Evolutionary conservation across 1,140 invertebrate genomes (phyloP), one percentile per base, ranked within the genome.

Genomic region (Solenopsis fugax): DNA sequence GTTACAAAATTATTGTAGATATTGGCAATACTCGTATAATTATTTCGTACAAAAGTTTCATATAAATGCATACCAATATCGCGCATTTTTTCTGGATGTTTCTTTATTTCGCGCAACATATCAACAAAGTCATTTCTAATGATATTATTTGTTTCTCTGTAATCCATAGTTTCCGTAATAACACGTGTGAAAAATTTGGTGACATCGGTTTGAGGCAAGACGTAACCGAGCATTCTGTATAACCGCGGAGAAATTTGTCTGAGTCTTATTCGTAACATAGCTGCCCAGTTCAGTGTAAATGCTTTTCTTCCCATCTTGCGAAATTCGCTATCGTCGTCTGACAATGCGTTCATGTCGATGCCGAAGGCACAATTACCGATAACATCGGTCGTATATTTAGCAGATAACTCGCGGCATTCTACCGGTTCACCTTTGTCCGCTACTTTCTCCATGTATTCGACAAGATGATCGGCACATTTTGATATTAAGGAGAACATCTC

Each of bases 61-160:
- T 16, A 96, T 91, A 95, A 96, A 29, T 96, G 94, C 3, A 34
- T 88, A 93, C 93, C 80, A 48, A 93, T 89, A 41, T 90, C 92
- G 0, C 82, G 78, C 4, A 89, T 34, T 64, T 89, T 86, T 1
- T 86, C 56, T 1, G 82, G 87, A 24, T 89, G 54, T 2, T 64
- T 95, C 81, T 95, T 95, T 67, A 96, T 87, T 58, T 96, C 95
- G 10, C 96, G 95, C 7, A 96, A 86, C 48, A 96, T 88, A 73
- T 96, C 95, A 87, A 96, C 93, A 60, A 97, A 96, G 85, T 96
- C 96, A 4, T 96, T 95, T 5, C 96, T 93, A 7, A 88, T 85
- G 3, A 96, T 89, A 29, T 95, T 95, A 86, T 96, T 95, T 29
- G 93, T 89, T 50, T 96, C 94, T 34, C 96, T 93, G 48, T 95